Evolutionary conservation across 2,113 vertebrate genomes (phyloP).

Genomic region (Motacilla tschutschensis): DNA sequence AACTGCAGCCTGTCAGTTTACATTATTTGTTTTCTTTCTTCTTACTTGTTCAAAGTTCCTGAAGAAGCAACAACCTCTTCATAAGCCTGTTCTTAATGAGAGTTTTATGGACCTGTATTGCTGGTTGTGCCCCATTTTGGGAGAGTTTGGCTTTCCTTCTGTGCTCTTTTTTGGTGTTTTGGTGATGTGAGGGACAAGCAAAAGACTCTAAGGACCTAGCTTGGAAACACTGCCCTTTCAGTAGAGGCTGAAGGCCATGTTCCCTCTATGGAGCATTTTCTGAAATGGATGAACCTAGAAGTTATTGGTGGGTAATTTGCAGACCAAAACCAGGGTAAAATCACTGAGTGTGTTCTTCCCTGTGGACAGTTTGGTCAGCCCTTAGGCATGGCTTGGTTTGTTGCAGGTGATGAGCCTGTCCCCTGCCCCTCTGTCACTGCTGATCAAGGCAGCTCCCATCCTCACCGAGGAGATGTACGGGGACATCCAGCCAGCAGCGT

Average conservation of each 20-base stretch:
- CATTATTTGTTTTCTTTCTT: not conserved
- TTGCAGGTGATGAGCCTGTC: conserved; percentile 94
- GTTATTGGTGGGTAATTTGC: not conserved
- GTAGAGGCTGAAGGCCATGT: not conserved
- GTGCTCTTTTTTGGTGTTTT: not conserved
- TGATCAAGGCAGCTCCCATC: conserved; percentile 94
- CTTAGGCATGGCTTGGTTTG: not conserved
- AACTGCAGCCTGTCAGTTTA: not conserved
- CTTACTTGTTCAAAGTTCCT: not conserved
- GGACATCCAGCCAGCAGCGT: conserved; percentile 95
- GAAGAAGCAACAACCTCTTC: not conserved
- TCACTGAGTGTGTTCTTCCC: not conserved
- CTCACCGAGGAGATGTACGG: conserved; percentile 97
- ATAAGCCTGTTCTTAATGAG: not conserved
- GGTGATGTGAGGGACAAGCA: not conserved
- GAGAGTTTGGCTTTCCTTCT: not conserved
- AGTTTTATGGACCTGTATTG: not conserved
- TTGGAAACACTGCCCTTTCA: not conserved
- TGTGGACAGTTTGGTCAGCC: not conserved
- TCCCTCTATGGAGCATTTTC: not conserved
- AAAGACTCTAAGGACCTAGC: not conserved
- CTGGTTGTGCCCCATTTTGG: not conserved
- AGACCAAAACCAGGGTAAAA: not conserved
- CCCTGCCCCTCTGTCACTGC: conserved; percentile 91
- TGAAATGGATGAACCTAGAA: not conserved